Conservation (phyloP, 2,888 invertebrate genomes). For the Sepioteuthis lessoniana region DNA sequence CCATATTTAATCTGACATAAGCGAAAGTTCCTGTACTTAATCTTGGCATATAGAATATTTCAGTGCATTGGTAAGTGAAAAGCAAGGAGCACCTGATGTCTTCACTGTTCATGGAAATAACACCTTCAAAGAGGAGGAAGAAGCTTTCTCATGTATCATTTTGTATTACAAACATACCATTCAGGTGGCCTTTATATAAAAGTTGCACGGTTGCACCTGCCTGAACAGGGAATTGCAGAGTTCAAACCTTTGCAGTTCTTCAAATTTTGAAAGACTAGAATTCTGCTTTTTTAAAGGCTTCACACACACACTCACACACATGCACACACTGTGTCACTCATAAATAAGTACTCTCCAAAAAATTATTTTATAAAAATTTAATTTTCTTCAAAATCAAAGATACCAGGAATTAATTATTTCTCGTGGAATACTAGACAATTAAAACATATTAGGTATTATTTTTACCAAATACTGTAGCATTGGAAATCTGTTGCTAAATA, state of each 20-base stretch:
- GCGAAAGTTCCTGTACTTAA: not conserved
- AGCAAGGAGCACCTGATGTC: constrained; percentile 18
- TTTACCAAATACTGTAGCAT: no score
- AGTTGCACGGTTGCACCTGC: not conserved
- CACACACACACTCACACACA: no score
- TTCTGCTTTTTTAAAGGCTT: no score
- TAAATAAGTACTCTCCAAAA: no score
- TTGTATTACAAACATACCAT: not conserved
- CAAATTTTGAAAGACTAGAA: not conserved
- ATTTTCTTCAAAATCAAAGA: no score
- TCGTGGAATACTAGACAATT: no score
- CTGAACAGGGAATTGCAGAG: not conserved
- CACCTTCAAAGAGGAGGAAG: not conserved
- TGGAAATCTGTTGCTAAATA: no score
- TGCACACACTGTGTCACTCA: no score
- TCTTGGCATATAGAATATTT: constrained; percentile 33
- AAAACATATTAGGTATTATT: no score
- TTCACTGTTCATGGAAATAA: not conserved
- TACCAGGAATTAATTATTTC: no score
- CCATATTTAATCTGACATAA: constrained; percentile 33
- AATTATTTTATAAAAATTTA: no score
- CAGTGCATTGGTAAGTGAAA: constrained; percentile 11
- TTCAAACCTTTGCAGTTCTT: not conserved
- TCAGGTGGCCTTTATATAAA: not conserved
- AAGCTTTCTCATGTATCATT: not conserved